A percentile compares a stretch with the other conserved stretches of the same genome.
Evolutionary conservation across 2,888 invertebrate genomes (phyloP).

Genomic region (Conops quadrifasciatus): DNA sequence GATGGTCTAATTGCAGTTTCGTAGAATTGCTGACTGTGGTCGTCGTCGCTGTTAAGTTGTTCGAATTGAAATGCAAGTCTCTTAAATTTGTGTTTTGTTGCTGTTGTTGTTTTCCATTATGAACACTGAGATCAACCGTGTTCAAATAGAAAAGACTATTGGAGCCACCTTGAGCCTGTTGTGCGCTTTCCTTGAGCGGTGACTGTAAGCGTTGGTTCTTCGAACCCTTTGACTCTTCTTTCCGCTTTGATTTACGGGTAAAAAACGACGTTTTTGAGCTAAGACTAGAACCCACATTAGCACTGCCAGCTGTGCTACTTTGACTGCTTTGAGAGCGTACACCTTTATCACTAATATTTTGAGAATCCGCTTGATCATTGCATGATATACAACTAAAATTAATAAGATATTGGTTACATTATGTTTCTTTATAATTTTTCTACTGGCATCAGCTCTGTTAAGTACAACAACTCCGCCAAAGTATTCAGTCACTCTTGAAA

Average conservation of each 20-base stretch:
- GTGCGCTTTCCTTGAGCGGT: slow-evolving; percentile 58
- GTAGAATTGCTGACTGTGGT: slow-evolving; percentile 35
- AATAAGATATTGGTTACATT: not conserved
- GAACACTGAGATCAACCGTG: slow-evolving; percentile 57
- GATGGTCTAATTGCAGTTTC: slow-evolving; percentile 23
- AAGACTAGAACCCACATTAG: slow-evolving; percentile 45
- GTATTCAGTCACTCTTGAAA: no score
- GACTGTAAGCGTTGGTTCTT: slow-evolving; percentile 61
- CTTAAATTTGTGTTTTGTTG: slow-evolving; percentile 42
- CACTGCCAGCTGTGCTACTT: not conserved
- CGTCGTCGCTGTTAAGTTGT: slow-evolving; percentile 37
- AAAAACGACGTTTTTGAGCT: slow-evolving; percentile 61
- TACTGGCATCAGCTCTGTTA: no score
- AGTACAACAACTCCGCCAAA: no score
- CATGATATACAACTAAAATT: slow-evolving; percentile 58
- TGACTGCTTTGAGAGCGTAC: slow-evolving; percentile 16
- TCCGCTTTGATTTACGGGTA: slow-evolving; percentile 64
- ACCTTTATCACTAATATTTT: slow-evolving; percentile 12
- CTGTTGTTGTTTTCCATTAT: slow-evolving; percentile 38
- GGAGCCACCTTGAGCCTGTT: slow-evolving; percentile 42
- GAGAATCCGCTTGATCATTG: slow-evolving; percentile 51
- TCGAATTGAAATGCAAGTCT: slow-evolving; percentile 8
- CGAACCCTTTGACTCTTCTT: slow-evolving; percentile 62
- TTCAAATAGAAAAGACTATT: slow-evolving; percentile 60
- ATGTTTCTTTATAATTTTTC: no score